phyloP scores from a whole-genome alignment of 2,113 vertebrate species.

The Scytalopus superciliaris region DNA sequence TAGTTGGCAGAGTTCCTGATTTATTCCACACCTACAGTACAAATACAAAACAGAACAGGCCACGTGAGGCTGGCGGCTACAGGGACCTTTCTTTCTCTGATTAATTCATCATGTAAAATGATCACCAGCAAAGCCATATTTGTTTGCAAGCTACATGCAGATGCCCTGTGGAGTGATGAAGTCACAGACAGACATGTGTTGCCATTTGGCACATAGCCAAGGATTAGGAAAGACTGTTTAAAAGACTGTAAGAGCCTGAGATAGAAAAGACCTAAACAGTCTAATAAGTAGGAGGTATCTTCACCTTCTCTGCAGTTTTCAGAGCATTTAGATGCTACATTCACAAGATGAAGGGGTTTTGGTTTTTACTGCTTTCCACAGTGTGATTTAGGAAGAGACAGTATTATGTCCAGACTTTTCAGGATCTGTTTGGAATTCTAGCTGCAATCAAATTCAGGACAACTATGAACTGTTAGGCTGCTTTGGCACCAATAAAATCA shows the following conservation, averaged over 20 bases:
- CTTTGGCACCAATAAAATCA: neutral
- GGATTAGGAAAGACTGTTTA: constrained; percentile 22
- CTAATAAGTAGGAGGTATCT: neutral
- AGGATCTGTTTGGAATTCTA: neutral
- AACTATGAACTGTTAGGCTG: neutral
- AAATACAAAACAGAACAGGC: constrained; percentile 67
- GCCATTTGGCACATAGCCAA: neutral
- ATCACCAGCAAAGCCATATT: constrained; percentile 60
- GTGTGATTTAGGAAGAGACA: neutral
- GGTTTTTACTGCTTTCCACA: neutral
- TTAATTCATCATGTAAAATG: constrained; percentile 54
- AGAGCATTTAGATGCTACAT: neutral
- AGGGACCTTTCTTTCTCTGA: constrained; percentile 34
- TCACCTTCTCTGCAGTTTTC: neutral
- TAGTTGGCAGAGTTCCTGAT: constrained; percentile 76
- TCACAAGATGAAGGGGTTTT: neutral
- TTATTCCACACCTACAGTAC: constrained; percentile 76
- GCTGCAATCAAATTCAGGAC: neutral
- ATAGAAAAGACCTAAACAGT: neutral
- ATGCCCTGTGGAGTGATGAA: constrained; percentile 50
- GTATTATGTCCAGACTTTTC: neutral
- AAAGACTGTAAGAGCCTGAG: neutral
- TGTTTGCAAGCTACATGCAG: constrained; percentile 58
- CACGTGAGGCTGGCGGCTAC: constrained; percentile 52
- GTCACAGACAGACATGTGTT: constrained; percentile 43